Evolutionary conservation across 2,113 vertebrate species (phyloP).

Genomic region (Scartelaos histophorus): DNA sequence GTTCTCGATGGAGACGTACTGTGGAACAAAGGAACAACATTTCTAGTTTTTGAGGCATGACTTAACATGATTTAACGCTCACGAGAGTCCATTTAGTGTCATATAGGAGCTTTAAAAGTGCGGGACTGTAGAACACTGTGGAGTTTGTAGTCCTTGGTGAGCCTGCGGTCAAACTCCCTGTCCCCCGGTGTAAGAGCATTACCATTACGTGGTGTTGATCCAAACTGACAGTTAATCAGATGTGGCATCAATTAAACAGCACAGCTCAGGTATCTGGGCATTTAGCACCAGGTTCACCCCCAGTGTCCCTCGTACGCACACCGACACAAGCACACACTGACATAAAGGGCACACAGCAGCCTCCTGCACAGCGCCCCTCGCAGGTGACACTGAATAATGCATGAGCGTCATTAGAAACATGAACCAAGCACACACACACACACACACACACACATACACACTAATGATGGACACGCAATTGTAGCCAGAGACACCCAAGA

Average conservation of each 20-base stretch:
- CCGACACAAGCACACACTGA: neutral
- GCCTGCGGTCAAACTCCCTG: constrained; percentile 27
- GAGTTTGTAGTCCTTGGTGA: too few relatives aligned
- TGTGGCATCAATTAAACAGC: constrained; percentile 69
- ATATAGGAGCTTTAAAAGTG: too few relatives aligned
- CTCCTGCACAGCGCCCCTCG: constrained; percentile 52
- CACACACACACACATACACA: constrained; percentile 33
- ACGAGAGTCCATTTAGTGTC: too few relatives aligned
- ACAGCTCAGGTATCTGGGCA: constrained; percentile 57
- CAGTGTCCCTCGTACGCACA: constrained; percentile 28
- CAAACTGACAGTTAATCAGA: constrained; percentile 68
- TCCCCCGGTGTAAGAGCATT: constrained; percentile 50
- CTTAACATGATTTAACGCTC: too few relatives aligned
- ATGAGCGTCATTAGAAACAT: constrained; percentile 78
- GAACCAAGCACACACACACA: constrained; percentile 52
- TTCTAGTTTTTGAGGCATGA: too few relatives aligned
- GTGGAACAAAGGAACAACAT: too few relatives aligned
- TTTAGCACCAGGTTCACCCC: constrained; percentile 71
- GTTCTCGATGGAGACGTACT: too few relatives aligned
- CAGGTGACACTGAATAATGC: constrained; percentile 72
- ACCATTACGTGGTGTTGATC: constrained; percentile 64
- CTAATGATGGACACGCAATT: constrained; percentile 49
- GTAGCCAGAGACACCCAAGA: constrained; percentile 65
- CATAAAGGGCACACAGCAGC: constrained; percentile 22
- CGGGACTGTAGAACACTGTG: too few relatives aligned